Evolutionary conservation across 2,888 invertebrate species (phyloP).

Genomic region (Parnassius orleans): DNA sequence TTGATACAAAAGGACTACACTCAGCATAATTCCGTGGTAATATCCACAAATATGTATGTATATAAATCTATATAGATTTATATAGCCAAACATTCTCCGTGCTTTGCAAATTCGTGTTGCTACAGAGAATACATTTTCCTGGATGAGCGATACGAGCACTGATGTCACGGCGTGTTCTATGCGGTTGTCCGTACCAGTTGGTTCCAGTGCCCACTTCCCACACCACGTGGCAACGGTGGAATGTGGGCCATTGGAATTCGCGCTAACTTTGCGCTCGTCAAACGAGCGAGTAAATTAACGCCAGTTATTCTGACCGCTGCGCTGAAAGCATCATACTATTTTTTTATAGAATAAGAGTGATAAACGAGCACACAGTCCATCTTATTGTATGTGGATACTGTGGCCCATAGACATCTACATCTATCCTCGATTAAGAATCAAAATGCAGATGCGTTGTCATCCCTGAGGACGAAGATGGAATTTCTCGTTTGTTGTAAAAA

Average conservation of each 20-base stretch:
- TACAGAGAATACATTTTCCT: constrained; percentile 2
- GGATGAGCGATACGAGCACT: constrained; percentile 6
- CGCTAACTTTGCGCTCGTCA: constrained; percentile 8
- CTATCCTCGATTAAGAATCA: too few species aligned
- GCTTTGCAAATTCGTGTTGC: constrained; percentile 9
- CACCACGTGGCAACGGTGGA: constrained; percentile 33
- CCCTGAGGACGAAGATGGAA: too few species aligned
- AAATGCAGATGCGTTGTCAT: too few species aligned
- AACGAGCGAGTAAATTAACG: constrained; percentile 11
- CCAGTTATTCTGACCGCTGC: not conserved
- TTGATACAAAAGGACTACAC: too few species aligned
- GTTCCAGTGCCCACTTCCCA: constrained; percentile 30
- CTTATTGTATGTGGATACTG: too few species aligned
- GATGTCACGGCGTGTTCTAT: constrained; percentile 14
- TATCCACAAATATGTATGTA: too few species aligned
- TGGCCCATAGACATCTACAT: too few species aligned
- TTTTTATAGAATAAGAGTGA: too few species aligned
- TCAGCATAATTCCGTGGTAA: too few species aligned
- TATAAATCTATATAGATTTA: constrained; percentile 6
- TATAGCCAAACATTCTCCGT: not conserved
- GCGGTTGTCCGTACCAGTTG: constrained; percentile 26
- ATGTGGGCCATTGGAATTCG: constrained; percentile 31
- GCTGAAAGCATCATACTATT: too few species aligned
- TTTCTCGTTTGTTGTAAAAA: too few species aligned
- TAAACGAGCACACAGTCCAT: too few species aligned